phyloP scores from a whole-genome alignment of 1,140 invertebrate species.

The Ceratina japonica region DNA sequence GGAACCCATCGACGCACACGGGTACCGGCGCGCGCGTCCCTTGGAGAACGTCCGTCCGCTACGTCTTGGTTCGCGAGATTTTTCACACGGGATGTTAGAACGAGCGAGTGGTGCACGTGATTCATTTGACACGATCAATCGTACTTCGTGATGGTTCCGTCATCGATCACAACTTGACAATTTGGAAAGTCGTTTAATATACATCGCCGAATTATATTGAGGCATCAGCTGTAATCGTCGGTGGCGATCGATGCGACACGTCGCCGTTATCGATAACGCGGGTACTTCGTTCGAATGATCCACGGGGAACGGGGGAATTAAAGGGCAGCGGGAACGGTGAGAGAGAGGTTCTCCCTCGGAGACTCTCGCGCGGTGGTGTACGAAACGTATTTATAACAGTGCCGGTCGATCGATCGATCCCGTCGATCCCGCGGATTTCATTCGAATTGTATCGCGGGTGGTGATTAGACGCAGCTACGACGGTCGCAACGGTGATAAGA shows the following conservation, averaged over 20 bases:
- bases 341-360: neutral
- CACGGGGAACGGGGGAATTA: neutral
- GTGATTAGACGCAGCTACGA: slow-evolving; percentile 49
- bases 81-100: no score
- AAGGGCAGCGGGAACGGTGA: neutral
- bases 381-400: neutral
- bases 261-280: neutral
- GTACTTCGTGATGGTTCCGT: neutral
- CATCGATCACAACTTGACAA: neutral
- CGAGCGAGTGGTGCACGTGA: neutral
- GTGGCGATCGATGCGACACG: neutral
- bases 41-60: neutral
- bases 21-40: neutral
- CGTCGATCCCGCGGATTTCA: neutral
- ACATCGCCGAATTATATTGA: neutral
- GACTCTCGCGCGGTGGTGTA: neutral
- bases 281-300: no score
- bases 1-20: neutral
- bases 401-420: neutral
- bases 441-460: slow-evolving; percentile 42
- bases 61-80: neutral
- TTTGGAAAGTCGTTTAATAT: neutral
- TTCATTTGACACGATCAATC: neutral
- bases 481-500: slow-evolving; percentile 58
- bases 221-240: neutral